These are phyloP conservation scores for Nematostella vectensis DNA, from an alignment of 92 coral and sea anemone genomes.

Conservation along the genomic window DNA sequence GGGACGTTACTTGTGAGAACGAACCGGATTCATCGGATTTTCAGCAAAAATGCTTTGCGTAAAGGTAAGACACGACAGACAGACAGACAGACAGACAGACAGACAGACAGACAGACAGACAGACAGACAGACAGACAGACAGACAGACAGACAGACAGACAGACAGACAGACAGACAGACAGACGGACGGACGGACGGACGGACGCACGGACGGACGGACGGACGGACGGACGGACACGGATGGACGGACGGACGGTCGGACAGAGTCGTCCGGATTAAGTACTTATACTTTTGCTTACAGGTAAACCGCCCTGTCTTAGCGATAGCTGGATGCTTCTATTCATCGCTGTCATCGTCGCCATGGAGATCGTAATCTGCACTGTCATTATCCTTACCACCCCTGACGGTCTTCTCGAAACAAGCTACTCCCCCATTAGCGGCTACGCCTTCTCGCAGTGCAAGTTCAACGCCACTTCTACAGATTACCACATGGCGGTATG, in stretches of 20 bases:
- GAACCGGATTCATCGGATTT: conserved; percentile 69
- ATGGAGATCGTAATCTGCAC: conserved; percentile 48
- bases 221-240: too few relatives aligned
- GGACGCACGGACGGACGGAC: too few relatives aligned
- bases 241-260: too few relatives aligned
- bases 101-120: too few relatives aligned
- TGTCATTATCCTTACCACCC: conserved; percentile 22
- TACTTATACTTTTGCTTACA: conserved; percentile 6
- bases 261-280: too few relatives aligned
- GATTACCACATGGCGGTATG: conserved; percentile 64
- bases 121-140: not conserved
- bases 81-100: too few relatives aligned
- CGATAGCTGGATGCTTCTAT: conserved; percentile 64
- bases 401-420: conserved; percentile 34
- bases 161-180: too few relatives aligned
- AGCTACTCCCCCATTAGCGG: conserved; percentile 34
- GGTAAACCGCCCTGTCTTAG: conserved; percentile 69
- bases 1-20: conserved; percentile 80
- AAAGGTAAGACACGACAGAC: conserved; percentile 61
- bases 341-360: conserved; percentile 44
- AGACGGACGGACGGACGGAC: too few relatives aligned
- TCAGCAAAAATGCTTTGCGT: conserved; percentile 76
- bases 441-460: conserved; percentile 64
- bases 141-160: not conserved
- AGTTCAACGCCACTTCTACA: conserved; percentile 43